Evolutionary conservation across 2,113 vertebrate species (phyloP), one percentile per base, ranked within the genome.

Genomic region (Dissostichus mawsoni): DNA sequence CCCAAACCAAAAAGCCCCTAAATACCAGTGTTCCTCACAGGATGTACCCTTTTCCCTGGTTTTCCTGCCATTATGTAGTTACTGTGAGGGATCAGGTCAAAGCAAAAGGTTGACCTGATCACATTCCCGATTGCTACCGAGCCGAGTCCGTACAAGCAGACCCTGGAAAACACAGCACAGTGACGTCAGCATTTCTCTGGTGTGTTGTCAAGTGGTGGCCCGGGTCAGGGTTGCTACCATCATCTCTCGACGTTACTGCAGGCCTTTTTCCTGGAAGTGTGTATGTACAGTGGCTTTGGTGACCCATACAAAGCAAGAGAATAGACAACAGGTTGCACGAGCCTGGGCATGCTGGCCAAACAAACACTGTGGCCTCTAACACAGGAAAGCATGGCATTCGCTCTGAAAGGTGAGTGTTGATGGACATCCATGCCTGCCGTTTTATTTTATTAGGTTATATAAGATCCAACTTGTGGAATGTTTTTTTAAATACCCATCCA

Each of bases 201-300:
- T 77, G 86, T 82, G 83, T 71, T 57, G 78, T 90, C 47, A 57
- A 74, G 80, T 20, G 53, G 81, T 18, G 12, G 71, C 59, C 25
- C 72, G 1, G 89, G 92, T 90, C 87, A 87, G 67, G 2, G 70
- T 33, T 18, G 75, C 84, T 33, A 3, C 17, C 56, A 72, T 63
- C 69, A 36, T 80, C 86, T 78, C 75, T 81, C 41, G 1, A 20
- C 71, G 75, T 83, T 57, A 53, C 45, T 5, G 58, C 72, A 3
- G 52, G 57, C 74, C 85, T 72, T 69, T 87, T 93, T 94, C 91
- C 90, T 91, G 91, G 82, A 91, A 86, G 87, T 85, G 91, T 90
- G 90, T 83, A 29, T 90, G 89, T 71, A 76, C 56, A 53, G 74
- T 87, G 89, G 85, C 89, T 90, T 51, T 52, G 36, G 69, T 90